Evolutionary conservation across 2,797 vertebrate species (phyloP).

Genomic region (Notoglanidium macrostoma): DNA sequence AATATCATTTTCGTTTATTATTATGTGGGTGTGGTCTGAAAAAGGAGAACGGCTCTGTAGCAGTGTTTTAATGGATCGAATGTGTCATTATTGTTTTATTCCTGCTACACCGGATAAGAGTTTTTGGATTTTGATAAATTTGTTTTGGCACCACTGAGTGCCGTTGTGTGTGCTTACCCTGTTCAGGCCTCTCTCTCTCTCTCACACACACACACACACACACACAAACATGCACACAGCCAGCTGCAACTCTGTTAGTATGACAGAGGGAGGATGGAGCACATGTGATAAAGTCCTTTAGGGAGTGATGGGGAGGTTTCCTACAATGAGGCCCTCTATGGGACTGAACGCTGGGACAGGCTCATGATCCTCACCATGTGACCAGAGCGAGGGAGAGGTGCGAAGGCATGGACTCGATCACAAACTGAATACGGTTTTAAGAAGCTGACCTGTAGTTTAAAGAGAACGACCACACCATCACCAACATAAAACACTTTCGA

Average conservation of each 20-base stretch:
- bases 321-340: constrained; percentile 49
- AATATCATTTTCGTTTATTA: background rate
- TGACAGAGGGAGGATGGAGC: constrained; percentile 54
- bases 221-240: constrained; percentile 19
- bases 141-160: constrained; percentile 29
- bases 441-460: background rate
- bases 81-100: constrained; percentile 3
- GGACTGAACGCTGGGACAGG: constrained; percentile 47
- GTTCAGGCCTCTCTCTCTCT: constrained; percentile 26
- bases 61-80: background rate
- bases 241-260: constrained; percentile 53
- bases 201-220: constrained; percentile 27
- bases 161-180: constrained; percentile 36
- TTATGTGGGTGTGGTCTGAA: background rate
- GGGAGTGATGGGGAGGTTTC: constrained; percentile 56
- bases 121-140: constrained; percentile 31
- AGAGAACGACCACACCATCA: background rate
- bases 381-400: constrained; percentile 15
- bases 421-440: background rate
- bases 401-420: background rate
- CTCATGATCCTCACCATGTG: constrained; percentile 52
- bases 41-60: background rate
- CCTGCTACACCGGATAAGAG: constrained; percentile 10
- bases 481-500: background rate
- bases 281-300: constrained; percentile 56